Conservation (phyloP, 23 tunicate genomes). For the Trididemnum clinides region DNA sequence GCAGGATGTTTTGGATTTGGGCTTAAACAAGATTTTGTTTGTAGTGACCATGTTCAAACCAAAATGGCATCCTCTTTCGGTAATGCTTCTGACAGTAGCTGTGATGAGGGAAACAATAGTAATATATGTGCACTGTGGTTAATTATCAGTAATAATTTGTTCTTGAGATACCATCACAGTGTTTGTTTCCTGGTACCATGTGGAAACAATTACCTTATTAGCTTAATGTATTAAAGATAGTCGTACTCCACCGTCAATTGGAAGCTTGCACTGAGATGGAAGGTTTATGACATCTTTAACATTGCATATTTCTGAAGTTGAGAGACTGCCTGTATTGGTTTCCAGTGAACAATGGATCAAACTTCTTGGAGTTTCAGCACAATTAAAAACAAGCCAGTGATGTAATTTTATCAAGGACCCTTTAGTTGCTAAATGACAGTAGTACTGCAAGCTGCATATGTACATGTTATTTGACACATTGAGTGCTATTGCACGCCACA, state of each 20-base stretch:
- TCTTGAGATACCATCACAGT: too few species aligned
- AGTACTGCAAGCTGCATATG: neutral
- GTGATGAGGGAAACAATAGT: too few species aligned
- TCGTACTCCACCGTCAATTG: neutral
- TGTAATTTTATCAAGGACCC: neutral
- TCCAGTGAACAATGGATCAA: neutral
- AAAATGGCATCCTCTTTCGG: too few species aligned
- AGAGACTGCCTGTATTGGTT: neutral
- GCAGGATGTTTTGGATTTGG: too few species aligned
- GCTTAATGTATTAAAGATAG: neutral
- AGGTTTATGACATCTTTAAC: constrained; percentile 1
- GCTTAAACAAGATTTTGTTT: too few species aligned
- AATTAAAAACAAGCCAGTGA: neutral
- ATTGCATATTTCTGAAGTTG: neutral
- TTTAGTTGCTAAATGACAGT: neutral
- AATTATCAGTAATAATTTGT: too few species aligned
- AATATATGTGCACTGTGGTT: too few species aligned
- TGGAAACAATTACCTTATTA: neutral
- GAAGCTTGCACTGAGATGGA: neutral
- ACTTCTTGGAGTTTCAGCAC: neutral
- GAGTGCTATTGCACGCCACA: neutral
- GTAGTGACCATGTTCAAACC: too few species aligned
- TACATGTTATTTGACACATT: neutral
- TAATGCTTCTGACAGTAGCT: too few species aligned
- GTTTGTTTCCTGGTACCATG: neutral